Evolutionary conservation across 2,888 invertebrate genomes (phyloP).

Genomic region (Polylopha cassiicola): DNA sequence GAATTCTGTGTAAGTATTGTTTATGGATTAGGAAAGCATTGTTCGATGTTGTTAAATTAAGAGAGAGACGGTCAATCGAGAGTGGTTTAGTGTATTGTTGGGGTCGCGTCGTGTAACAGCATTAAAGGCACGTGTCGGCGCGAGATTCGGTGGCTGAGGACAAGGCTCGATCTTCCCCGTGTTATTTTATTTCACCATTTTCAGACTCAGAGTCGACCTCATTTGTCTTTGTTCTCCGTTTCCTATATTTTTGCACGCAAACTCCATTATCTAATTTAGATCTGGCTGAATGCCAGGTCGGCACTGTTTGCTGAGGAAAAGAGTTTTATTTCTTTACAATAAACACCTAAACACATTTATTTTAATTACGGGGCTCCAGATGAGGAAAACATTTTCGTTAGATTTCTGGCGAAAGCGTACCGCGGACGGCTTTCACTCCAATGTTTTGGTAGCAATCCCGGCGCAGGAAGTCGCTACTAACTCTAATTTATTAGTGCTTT

Average conservation of each 20-base stretch:
- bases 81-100: conserved; percentile 22
- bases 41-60: conserved; percentile 14
- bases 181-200: conserved; percentile 70
- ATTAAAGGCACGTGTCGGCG: conserved; percentile 44
- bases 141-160: conserved; percentile 33
- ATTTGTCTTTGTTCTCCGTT: conserved; percentile 77
- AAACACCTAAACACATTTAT: conserved; percentile 65
- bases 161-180: conserved; percentile 56
- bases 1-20: conserved; percentile 20
- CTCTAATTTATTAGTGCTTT: neutral
- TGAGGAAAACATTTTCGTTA: conserved; percentile 16
- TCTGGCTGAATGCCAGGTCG: conserved; percentile 75
- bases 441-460: conserved; percentile 6
- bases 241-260: conserved; percentile 78
- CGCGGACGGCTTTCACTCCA: conserved; percentile 2
- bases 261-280: conserved; percentile 78
- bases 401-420: conserved; percentile 6
- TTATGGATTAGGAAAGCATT: conserved; percentile 10
- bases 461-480: neutral
- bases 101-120: conserved; percentile 36
- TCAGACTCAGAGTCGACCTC: conserved; percentile 68
- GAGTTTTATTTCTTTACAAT: conserved; percentile 67
- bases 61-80: conserved; percentile 21
- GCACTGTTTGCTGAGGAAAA: conserved; percentile 67
- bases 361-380: conserved; percentile 45